A percentile compares a stretch with the other conserved stretches of the same genome.
phyloP scores from a whole-genome alignment of 2,797 vertebrate species.

The Poeciliopsis infans region DNA sequence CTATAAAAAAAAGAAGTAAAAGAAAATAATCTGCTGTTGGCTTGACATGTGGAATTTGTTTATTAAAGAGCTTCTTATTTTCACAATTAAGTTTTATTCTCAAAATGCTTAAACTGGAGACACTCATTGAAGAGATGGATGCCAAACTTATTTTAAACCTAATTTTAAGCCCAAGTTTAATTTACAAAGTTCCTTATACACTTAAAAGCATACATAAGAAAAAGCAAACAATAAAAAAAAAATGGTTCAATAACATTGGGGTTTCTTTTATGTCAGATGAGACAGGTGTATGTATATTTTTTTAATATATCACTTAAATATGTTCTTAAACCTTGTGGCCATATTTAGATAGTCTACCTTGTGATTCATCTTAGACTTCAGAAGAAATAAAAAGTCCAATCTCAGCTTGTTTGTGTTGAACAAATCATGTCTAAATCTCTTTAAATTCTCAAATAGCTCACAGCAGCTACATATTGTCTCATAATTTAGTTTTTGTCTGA shows the following conservation, averaged over 20 bases:
- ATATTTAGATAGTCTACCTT: slow-evolving; percentile 10
- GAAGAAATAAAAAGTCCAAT: background rate
- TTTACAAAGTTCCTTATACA: background rate
- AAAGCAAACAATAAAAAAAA: background rate
- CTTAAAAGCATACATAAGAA: background rate
- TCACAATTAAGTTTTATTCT: background rate
- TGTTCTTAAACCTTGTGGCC: background rate
- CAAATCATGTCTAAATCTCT: background rate
- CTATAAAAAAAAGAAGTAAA: background rate
- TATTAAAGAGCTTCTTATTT: slow-evolving; percentile 1
- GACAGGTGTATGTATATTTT: background rate
- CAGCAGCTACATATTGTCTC: background rate
- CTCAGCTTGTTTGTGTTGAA: background rate
- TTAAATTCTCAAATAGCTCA: background rate
- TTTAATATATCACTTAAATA: background rate
- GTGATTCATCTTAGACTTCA: slow-evolving; percentile 1
- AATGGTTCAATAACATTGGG: too few species aligned
- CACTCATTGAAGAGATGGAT: background rate
- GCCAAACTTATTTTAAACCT: background rate
- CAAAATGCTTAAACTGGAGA: background rate
- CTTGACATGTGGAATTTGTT: background rate
- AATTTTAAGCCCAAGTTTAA: background rate
- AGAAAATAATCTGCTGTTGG: background rate
- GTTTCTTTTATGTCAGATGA: background rate
- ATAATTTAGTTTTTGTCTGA: background rate